Conservation (phyloP, 2,888 invertebrate species). For the Cephus runcator region DNA sequence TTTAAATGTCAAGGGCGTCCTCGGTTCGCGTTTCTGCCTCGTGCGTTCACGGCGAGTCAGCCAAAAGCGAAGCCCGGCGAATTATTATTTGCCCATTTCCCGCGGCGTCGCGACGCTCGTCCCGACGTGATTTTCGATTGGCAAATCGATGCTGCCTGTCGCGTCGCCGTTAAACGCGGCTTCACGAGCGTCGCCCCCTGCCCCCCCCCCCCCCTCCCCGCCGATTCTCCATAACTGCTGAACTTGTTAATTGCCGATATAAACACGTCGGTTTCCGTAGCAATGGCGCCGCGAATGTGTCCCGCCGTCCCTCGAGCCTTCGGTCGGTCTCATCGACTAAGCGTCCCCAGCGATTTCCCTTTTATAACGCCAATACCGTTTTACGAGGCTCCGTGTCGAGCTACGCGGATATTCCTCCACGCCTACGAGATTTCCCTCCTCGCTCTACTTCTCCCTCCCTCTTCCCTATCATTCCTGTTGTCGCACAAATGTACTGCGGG, state of each 20-base stretch:
- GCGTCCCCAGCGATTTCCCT: constrained; percentile 19
- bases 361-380: constrained; percentile 49
- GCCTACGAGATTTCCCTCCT: no score
- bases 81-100: constrained; percentile 1
- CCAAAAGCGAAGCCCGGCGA: constrained; percentile 6
- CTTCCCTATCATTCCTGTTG: no score
- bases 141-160: constrained; percentile 10
- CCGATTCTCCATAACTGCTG: constrained; percentile 27
- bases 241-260: constrained; percentile 57
- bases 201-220: background rate
- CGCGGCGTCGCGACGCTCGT: background rate
- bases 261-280: constrained; percentile 50
- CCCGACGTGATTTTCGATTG: constrained; percentile 21
- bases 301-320: constrained; percentile 13
- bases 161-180: constrained; percentile 30
- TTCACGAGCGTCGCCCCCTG: constrained; percentile 25
- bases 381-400: constrained; percentile 29
- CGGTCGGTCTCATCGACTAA: constrained; percentile 23
- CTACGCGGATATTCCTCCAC: no score
- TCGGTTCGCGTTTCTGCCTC: constrained; percentile 4
- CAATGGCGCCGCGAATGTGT: constrained; percentile 27
- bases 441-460: no score
- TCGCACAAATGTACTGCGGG: no score
- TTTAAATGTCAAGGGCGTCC: constrained; percentile 8
- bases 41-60: constrained; percentile 10